Base-by-base conservation (phyloP, 2,888 invertebrate genomes). In the Platycheirus rosarum region DNA sequence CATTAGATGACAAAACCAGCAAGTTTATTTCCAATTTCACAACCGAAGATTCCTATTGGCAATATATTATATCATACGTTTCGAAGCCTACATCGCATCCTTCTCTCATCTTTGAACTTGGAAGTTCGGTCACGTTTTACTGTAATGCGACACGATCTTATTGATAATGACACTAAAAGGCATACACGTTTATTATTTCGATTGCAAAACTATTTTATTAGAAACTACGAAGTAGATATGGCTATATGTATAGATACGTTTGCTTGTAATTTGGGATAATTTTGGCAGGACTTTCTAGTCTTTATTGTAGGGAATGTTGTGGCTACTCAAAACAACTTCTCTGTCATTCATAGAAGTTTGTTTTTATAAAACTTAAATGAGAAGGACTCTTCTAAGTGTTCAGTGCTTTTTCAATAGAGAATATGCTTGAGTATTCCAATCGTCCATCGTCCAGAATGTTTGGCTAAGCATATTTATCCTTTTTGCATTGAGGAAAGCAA, bases 161-260 rank as follows among this genome's bases (percentile, higher is more conserved):
- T 82, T 82, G 80, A 82, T 82, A 82, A 82, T 76, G 80, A 82
- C 66, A 76, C 76, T 76, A 82, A 82, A 82, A 82, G 76, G 80
- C 80, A 70, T 62, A 55, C 76, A 76, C 60, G 66, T 76, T 82
- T 71, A 66, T 82, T 60, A 82, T 65, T 76, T 71, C 66, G 51
- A 76, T 37, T 65, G 76, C 71, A 29, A 75, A 80, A 80, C 79
- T 80, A 80, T 80, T 80, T 80, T 69, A 63, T 69, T 57, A 49
- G 55, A 23, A 4, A 26, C 3, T 2, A 14, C 40, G 40, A 14
- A 23, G 18, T 6, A n/a, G 4, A 18, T 6, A n/a, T n/a, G n/a
- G n/a, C n/a, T n/a, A 32, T 29, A 53, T 8, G 51, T 66, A 55
- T 57, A 40, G 55, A n/a, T 62, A 62, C 74, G 75, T 69, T 60